phyloP scores from a whole-genome alignment of 2,797 vertebrate species.

The Garrulus glandarius region DNA sequence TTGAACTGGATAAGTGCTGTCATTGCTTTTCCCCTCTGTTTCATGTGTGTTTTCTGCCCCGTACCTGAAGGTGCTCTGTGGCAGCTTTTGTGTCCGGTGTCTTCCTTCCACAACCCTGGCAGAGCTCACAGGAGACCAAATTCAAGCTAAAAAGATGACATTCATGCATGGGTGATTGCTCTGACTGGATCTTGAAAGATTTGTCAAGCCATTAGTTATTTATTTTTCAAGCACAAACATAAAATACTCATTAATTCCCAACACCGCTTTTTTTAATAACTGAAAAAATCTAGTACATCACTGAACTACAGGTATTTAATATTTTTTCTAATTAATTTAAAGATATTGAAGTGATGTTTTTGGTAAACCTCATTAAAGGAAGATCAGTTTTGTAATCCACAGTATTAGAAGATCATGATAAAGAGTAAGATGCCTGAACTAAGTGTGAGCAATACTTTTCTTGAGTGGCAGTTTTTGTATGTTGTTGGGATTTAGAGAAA shows the following conservation, averaged over 20 bases:
- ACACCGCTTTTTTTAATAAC: background rate
- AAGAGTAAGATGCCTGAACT: background rate
- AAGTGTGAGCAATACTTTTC: background rate
- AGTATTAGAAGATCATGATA: background rate
- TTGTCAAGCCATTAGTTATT: background rate
- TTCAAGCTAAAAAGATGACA: background rate
- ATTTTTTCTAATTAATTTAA: background rate
- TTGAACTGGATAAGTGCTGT: background rate
- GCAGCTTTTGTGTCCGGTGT: background rate
- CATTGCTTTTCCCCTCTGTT: background rate
- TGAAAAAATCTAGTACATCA: background rate
- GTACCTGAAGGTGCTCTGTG: background rate
- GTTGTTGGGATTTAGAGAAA: background rate
- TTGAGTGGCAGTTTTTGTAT: background rate
- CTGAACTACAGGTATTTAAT: background rate
- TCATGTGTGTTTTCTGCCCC: background rate
- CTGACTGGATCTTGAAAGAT: background rate
- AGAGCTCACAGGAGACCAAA: background rate
- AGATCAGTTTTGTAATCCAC: background rate
- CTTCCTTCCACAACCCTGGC: background rate
- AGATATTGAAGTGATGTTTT: background rate
- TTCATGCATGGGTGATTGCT: background rate
- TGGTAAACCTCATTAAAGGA: background rate
- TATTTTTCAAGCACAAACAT: background rate
- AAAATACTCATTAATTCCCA: background rate